Conservation (phyloP, 2,888 invertebrate species). For the Eurytoma adleriae region DNA sequence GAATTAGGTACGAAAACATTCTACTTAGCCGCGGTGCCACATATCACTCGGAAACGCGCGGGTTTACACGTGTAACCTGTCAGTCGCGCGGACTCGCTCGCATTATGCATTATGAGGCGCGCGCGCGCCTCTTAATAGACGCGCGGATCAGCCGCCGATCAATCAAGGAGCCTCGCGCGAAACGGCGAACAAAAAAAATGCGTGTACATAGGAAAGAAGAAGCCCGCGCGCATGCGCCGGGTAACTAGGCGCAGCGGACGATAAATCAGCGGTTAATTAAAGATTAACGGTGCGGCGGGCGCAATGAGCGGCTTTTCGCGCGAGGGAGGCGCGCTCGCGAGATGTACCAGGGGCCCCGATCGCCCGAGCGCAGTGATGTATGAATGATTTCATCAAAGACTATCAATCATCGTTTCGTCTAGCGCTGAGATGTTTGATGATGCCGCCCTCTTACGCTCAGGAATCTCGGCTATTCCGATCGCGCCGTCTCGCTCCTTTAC, state of each 20-base stretch:
- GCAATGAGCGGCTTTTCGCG: slow-evolving; percentile 60
- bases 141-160: slow-evolving; percentile 21
- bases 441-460: slow-evolving; percentile 64
- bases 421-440: slow-evolving; percentile 70
- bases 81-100: slow-evolving; percentile 18
- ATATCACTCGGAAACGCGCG: slow-evolving; percentile 57
- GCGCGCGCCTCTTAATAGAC: slow-evolving; percentile 8
- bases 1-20: slow-evolving; percentile 29
- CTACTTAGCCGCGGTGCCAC: slow-evolving; percentile 54
- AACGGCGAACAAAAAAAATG: slow-evolving; percentile 15
- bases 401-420: slow-evolving; percentile 72
- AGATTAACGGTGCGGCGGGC: slow-evolving; percentile 68
- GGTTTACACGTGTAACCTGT: slow-evolving; percentile 36
- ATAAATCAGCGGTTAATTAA: slow-evolving; percentile 74
- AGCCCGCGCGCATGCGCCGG: not conserved
- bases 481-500: not conserved
- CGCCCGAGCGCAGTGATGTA: slow-evolving; percentile 63
- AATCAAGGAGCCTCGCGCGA: slow-evolving; percentile 19
- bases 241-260: slow-evolving; percentile 31
- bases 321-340: not conserved
- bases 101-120: slow-evolving; percentile 15
- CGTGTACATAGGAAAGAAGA: not conserved
- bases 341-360: slow-evolving; percentile 4
- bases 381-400: slow-evolving; percentile 73
- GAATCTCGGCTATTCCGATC: slow-evolving; percentile 23